Evolutionary conservation across 1,140 invertebrate genomes (phyloP).

Genomic region (Drosophila asahinai): DNA sequence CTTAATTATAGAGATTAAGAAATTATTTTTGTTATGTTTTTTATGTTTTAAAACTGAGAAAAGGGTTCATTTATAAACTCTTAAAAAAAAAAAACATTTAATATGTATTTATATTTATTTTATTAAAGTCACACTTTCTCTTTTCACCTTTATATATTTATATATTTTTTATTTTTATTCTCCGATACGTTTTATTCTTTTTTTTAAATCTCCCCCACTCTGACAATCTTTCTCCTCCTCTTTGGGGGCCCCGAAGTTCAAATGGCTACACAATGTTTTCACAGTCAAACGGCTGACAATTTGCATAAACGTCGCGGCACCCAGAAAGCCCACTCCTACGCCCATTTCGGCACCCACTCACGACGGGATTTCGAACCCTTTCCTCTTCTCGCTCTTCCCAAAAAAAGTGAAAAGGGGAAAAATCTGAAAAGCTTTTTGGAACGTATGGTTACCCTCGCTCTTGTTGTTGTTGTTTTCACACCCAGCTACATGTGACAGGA

Average conservation of each 20-base stretch:
- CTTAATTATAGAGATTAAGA: too few relatives aligned
- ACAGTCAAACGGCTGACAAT: constrained; percentile 71
- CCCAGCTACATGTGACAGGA: constrained; percentile 63
- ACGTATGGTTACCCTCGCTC: constrained; percentile 49
- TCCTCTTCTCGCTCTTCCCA: neutral
- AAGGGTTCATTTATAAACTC: too few relatives aligned
- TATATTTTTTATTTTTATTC: neutral
- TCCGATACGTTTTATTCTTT: neutral
- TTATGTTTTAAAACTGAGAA: too few relatives aligned
- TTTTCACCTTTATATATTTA: neutral
- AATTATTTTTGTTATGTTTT: too few relatives aligned
- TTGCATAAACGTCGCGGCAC: constrained; percentile 68
- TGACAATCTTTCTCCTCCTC: constrained; percentile 1
- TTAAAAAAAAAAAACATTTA: too few relatives aligned
- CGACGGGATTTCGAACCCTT: constrained; percentile 28
- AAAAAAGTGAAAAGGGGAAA: constrained; percentile 19
- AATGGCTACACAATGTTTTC: constrained; percentile 69
- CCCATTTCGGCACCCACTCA: constrained; percentile 1
- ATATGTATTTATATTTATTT: too few relatives aligned
- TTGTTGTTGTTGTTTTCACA: constrained; percentile 59
- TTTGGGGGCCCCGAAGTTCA: constrained; percentile 46
- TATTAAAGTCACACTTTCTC: too few relatives aligned
- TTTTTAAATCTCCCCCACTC: constrained; percentile 6
- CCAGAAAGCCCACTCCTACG: constrained; percentile 1
- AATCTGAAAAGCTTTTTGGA: constrained; percentile 61